phyloP scores from a whole-genome alignment of 2,888 invertebrate genomes.

The Ennomos fuscantarius region DNA sequence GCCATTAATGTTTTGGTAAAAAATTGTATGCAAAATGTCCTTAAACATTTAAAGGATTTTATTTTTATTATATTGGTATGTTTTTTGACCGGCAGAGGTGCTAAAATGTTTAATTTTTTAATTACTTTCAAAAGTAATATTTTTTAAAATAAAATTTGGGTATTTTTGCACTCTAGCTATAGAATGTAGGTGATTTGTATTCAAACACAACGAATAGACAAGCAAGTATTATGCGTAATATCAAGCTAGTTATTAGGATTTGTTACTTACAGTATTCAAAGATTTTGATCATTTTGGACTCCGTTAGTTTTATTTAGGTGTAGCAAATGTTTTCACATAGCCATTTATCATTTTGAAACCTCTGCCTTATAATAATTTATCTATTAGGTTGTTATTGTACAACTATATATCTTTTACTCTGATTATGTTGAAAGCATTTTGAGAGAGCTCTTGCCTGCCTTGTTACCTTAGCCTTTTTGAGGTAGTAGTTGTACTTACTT shows the following conservation, averaged over 20 bases:
- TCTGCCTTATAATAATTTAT: conserved; percentile 54
- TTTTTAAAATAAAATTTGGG: conserved; percentile 30
- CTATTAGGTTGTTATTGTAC: conserved; percentile 41
- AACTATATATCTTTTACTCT: conserved; percentile 41
- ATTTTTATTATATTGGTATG: conserved; percentile 43
- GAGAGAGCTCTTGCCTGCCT: conserved; percentile 72
- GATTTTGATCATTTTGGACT: conserved; percentile 46
- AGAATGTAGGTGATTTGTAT: conserved; percentile 59
- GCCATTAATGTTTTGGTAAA: conserved; percentile 67
- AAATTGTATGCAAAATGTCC: conserved; percentile 45
- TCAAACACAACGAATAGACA: conserved; percentile 72
- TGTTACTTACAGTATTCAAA: conserved; percentile 69
- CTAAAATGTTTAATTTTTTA: conserved; percentile 32
- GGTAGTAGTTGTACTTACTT: conserved; percentile 56
- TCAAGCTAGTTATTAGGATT: conserved; percentile 62
- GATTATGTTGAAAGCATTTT: conserved; percentile 42
- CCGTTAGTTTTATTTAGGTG: conserved; percentile 48
- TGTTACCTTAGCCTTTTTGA: conserved; percentile 57
- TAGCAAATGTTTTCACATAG: conserved; percentile 46
- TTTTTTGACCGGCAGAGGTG: conserved; percentile 60
- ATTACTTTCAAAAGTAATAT: neutral
- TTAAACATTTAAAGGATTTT: conserved; percentile 33
- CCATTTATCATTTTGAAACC: conserved; percentile 57
- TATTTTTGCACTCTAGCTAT: conserved; percentile 42
- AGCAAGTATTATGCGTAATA: conserved; percentile 66